These are phyloP conservation scores for Drosophila barbarae DNA, from an alignment of 2,888 invertebrate species.

Conservation along the genomic window DNA sequence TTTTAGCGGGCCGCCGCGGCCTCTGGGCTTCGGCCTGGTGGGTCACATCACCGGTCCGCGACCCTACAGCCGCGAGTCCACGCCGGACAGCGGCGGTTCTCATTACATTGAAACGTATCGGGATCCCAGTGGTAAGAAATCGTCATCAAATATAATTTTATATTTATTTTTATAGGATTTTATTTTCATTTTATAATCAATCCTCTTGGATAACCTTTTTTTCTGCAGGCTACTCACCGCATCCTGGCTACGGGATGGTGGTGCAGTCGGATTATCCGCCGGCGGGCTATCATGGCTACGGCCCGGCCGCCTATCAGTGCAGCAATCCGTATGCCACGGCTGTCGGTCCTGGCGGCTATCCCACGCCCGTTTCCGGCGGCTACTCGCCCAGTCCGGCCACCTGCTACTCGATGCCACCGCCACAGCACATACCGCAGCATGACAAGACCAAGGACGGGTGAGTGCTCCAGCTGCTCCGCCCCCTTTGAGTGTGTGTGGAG, in stretches of 20 bases:
- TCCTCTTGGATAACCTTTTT: not conserved
- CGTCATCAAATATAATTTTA: not conserved
- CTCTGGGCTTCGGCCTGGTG: slow-evolving; percentile 82
- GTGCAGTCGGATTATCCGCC: slow-evolving; percentile 90
- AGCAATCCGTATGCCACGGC: slow-evolving; percentile 80
- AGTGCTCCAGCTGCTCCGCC: slow-evolving; percentile 50
- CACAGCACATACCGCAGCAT: slow-evolving; percentile 87
- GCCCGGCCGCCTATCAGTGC: slow-evolving; percentile 83
- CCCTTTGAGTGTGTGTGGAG: not conserved
- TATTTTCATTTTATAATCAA: not conserved
- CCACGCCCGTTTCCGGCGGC: slow-evolving; percentile 85
- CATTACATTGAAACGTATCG: slow-evolving; percentile 93
- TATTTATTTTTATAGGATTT: too few relatives aligned
- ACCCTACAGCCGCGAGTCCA: slow-evolving; percentile 91
- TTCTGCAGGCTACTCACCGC: slow-evolving; percentile 89
- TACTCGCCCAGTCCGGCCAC: slow-evolving; percentile 85
- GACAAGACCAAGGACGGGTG: slow-evolving; percentile 84
- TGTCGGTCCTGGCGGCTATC: slow-evolving; percentile 82
- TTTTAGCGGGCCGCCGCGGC: slow-evolving; percentile 85
- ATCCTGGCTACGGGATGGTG: slow-evolving; percentile 90
- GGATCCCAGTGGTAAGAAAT: slow-evolving; percentile 88
- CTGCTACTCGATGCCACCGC: slow-evolving; percentile 94
- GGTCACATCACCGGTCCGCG: slow-evolving; percentile 84
- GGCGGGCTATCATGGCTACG: slow-evolving; percentile 86
- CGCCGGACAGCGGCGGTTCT: slow-evolving; percentile 92